Percentiles rank a stretch among this genome's conserved stretches.
Evolutionary conservation across 1,140 invertebrate genomes (phyloP).

Genomic region (Hyposmocoma kahamanoa): DNA sequence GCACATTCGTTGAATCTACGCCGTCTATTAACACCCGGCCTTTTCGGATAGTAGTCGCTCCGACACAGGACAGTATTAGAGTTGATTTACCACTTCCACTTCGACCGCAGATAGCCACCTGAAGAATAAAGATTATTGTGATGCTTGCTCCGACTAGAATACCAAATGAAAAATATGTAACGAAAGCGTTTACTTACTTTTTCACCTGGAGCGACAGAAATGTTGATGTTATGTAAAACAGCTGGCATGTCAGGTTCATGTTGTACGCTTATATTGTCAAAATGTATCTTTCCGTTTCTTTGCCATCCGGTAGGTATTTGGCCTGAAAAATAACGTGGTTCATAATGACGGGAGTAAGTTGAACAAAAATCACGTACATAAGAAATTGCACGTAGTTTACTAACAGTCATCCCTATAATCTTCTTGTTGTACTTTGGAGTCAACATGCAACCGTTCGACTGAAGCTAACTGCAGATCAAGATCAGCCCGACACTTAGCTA

Average conservation of each 20-base stretch:
- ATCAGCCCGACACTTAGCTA: conserved; percentile 86
- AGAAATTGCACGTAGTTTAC: too few species aligned
- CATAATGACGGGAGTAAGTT: too few species aligned
- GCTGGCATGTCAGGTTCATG: conserved; percentile 77
- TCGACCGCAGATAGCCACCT: conserved; percentile 87
- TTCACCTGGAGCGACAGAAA: conserved; percentile 79
- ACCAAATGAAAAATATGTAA: background rate
- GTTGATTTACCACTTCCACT: conserved; percentile 89
- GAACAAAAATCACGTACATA: too few species aligned
- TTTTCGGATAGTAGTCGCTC: conserved; percentile 76
- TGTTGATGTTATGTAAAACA: conserved; percentile 78
- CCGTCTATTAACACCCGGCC: conserved; percentile 83
- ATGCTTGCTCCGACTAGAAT: background rate
- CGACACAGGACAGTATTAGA: conserved; percentile 80
- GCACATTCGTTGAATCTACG: conserved; percentile 78
- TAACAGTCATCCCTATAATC: conserved; percentile 74
- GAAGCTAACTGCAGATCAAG: conserved; percentile 87
- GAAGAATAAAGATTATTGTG: background rate
- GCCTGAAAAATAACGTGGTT: conserved; percentile 55
- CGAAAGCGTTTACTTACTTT: conserved; percentile 67
- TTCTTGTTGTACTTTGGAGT: conserved; percentile 75
- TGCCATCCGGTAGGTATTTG: conserved; percentile 79
- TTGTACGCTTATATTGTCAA: conserved; percentile 79
- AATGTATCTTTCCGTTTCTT: conserved; percentile 79
- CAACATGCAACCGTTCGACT: conserved; percentile 81